These are phyloP conservation scores for Tauraco hartlaubi DNA, from an alignment of 2,797 vertebrate genomes.

Conservation along the genomic window DNA sequence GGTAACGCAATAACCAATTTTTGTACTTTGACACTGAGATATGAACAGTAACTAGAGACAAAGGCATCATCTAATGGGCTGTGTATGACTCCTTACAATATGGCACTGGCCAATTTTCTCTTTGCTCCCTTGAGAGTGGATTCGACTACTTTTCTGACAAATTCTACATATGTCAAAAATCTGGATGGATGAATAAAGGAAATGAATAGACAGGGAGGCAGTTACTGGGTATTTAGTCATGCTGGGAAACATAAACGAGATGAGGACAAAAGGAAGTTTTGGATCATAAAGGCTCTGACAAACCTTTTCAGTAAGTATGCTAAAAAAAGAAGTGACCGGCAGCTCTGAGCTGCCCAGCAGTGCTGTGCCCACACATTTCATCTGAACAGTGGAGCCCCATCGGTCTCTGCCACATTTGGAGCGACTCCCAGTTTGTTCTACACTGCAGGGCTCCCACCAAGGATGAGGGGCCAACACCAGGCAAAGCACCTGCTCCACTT, in stretches of 20 bases:
- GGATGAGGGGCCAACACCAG: background rate
- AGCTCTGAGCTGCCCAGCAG: background rate
- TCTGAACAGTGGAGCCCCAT: background rate
- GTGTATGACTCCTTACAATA: conserved; percentile 4
- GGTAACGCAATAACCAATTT: background rate
- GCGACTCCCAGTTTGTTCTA: conserved; percentile 24
- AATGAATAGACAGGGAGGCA: conserved; percentile 1
- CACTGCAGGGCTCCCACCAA: conserved; percentile 30
- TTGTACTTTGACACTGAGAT: background rate
- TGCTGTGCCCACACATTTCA: conserved; percentile 11
- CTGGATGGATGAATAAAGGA: conserved; percentile 39
- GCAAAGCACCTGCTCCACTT: conserved; percentile 46
- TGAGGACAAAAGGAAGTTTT: conserved; percentile 22
- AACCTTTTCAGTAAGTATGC: conserved; percentile 15
- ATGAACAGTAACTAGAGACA: background rate
- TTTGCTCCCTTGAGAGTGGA: conserved; percentile 2
- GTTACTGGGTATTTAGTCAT: conserved; percentile 44
- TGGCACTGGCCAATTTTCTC: conserved; percentile 52
- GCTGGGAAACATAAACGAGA: conserved; percentile 27
- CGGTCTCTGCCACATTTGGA: conserved; percentile 27
- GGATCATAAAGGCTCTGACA: conserved; percentile 34
- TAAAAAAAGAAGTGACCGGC: background rate
- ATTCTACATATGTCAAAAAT: conserved; percentile 4
- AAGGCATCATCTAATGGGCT: background rate
- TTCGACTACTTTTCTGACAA: conserved; percentile 3